Base-by-base conservation (phyloP, 35 echinoderm and acorn worm species). In the Holothuria glaberrima region DNA sequence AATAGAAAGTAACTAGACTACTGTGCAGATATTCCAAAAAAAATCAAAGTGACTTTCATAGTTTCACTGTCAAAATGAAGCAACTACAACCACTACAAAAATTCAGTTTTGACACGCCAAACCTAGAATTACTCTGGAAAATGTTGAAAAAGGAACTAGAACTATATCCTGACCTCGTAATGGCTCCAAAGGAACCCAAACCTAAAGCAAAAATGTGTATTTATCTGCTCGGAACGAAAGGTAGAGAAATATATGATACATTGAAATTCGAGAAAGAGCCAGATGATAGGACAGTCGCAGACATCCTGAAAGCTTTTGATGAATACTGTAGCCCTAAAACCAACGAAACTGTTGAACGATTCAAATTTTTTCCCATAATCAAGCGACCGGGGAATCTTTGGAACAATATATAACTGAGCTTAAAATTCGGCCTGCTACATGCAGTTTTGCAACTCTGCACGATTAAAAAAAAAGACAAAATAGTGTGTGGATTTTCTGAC, bases 401-500 rank as follows among this genome's bases (percentile, higher is more conserved):
- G 81, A 86, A 52, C 62, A 70, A 30, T 69, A n/a, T n/a, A n/a
- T n/a, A n/a, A n/a, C n/a, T n/a, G n/a, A n/a, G n/a, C n/a, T n/a
- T n/a, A n/a, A 86, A 61, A 66, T 85, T 21, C 34, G 68, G n/a
- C 80, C 82, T 28, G 36, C 61, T 38, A 14, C 62, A 52, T 86
- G 90, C 44, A 86, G 86, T 25, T 91, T 86, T 26, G 30, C 28
- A n/a, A 59, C 36, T n/a, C n/a, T n/a, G n/a, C n/a, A n/a, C n/a
- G n/a, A n/a, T n/a, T 57, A 30, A 90, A 41, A 73, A 77, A 25
- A 89, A 73, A 72, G 92, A 94, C 77, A 60, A 65, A 24, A 84
- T 94, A 20, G 68, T 78, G 68, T 78, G 71, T 59, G 76, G 87
- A 22, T 79, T 90, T 12, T 21, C 9, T 30, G 62, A 89, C 34